Conservation (phyloP, 2,888 invertebrate genomes). For the Thysanoteuthis rhombus region DNA sequence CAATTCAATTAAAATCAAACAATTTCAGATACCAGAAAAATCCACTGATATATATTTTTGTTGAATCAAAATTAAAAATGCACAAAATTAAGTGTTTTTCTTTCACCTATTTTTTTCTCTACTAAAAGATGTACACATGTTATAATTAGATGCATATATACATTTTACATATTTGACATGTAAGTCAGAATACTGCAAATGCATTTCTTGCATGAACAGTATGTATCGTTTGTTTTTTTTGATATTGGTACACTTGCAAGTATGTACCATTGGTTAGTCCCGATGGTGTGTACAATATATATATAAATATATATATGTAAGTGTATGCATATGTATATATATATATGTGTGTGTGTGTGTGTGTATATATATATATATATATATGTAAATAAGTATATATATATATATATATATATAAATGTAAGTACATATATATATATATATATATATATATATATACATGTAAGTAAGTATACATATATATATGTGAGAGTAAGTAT, state of each 20-base stretch:
- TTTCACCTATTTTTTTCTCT: too few species aligned
- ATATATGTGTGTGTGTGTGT: not conserved
- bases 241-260: not conserved
- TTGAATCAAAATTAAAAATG: not conserved
- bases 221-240: not conserved
- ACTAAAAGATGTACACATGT: too few species aligned
- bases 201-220: not conserved
- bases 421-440: too few species aligned
- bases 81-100: not conserved
- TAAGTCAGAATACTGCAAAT: not conserved
- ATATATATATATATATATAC: too few species aligned
- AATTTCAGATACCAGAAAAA: not conserved
- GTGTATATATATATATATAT: not conserved
- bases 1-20: not conserved
- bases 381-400: too few species aligned
- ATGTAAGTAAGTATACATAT: too few species aligned
- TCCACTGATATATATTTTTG: not conserved
- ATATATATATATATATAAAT: too few species aligned
- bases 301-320: not conserved
- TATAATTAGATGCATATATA: not conserved
- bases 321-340: not conserved
- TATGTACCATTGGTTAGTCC: not conserved
- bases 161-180: not conserved
- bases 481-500: not conserved
- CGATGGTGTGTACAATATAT: not conserved